Conservation (phyloP, 2,888 invertebrate genomes). For the Amblyjoppa fuscipennis region DNA sequence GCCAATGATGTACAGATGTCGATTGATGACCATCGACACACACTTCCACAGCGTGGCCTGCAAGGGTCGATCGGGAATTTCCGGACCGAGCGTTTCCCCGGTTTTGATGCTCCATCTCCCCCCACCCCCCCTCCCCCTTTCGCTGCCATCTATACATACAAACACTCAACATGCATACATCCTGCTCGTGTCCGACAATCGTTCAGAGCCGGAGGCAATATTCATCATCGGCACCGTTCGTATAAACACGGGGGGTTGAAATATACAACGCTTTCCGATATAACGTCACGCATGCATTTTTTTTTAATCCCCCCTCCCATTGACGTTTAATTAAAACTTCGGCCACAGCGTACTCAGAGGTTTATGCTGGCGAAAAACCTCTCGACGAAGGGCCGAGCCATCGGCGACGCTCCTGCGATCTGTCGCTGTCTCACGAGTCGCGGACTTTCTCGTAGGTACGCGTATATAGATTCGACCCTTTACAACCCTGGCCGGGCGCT, state of each 20-base stretch:
- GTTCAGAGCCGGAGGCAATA: conserved; percentile 64
- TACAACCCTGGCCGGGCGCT: conserved; percentile 1
- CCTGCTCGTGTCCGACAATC: conserved; percentile 34
- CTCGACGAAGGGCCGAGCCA: conserved; percentile 35
- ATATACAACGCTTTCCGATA: conserved; percentile 72
- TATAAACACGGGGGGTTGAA: conserved; percentile 67
- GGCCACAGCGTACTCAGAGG: conserved; percentile 34
- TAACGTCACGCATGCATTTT: conserved; percentile 14
- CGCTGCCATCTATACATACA: conserved; percentile 1
- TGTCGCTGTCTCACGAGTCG: conserved; percentile 61
- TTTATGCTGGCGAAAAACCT: conserved; percentile 10
- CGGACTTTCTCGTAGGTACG: not conserved
- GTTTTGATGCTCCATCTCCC: conserved; percentile 22
- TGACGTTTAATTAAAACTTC: conserved; percentile 82
- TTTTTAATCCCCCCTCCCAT: conserved; percentile 74
- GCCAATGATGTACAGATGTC: conserved; percentile 31
- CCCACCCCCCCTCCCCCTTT: not conserved
- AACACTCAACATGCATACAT: conserved; percentile 5
- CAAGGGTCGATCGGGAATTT: conserved; percentile 24
- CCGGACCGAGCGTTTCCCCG: conserved; percentile 21
- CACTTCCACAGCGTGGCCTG: not conserved
- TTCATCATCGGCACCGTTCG: conserved; percentile 70
- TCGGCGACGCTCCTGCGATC: conserved; percentile 42
- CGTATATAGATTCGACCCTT: conserved; percentile 35
- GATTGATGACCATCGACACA: conserved; percentile 35